phyloP scores from a whole-genome alignment of 1,140 invertebrate species.

The Calliphora vicina region DNA sequence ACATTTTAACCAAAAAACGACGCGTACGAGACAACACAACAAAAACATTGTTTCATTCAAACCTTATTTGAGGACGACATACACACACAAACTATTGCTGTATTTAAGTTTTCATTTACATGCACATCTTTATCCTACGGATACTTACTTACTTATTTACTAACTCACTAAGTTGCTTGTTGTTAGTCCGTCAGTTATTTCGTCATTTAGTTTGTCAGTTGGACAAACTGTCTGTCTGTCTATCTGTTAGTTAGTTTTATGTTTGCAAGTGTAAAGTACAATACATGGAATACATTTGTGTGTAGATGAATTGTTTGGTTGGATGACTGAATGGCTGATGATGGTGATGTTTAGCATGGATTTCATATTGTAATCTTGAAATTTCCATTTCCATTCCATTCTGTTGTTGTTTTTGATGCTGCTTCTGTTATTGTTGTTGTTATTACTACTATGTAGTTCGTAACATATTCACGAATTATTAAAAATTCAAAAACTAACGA shows the following conservation, averaged over 20 bases:
- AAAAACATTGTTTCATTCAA: no score
- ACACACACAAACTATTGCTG: no score
- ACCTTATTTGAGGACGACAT: no score
- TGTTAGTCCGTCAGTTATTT: not conserved
- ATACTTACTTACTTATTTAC: no score
- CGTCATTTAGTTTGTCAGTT: not conserved
- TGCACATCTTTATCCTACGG: no score
- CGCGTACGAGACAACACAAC: no score
- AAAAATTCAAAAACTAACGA: not conserved
- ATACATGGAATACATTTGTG: not conserved
- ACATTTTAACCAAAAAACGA: no score
- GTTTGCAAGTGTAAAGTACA: not conserved
- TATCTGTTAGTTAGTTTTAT: not conserved
- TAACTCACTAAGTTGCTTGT: no score
- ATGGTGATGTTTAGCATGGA: not conserved
- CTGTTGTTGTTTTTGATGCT: not conserved
- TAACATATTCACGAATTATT: not conserved
- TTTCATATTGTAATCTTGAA: not conserved
- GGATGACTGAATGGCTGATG: not conserved
- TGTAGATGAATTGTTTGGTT: not conserved
- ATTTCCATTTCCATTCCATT: not conserved
- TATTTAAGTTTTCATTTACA: no score
- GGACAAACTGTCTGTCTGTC: not conserved
- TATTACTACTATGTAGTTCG: not conserved
- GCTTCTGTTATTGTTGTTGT: not conserved